Percentiles rank a stretch among this genome's conserved stretches.
These are phyloP conservation scores for Oryzias woworae DNA, from an alignment of 2,113 vertebrate genomes.

Conservation along the genomic window DNA sequence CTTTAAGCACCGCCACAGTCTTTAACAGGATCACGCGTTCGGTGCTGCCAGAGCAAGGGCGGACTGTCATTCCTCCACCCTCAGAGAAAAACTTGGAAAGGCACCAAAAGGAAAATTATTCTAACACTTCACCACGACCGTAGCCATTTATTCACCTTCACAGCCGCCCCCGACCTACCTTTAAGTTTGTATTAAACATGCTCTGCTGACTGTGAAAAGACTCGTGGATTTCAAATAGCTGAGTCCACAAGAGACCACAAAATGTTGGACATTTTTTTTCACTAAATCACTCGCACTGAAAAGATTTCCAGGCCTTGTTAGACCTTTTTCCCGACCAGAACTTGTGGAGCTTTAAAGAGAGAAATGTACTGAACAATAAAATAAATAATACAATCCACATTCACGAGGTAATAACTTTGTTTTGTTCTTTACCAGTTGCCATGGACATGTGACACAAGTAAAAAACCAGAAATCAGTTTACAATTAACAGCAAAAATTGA, in stretches of 20 bases:
- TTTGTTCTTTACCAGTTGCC: no score
- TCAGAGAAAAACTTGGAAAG: conserved; percentile 19
- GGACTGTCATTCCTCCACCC: background rate
- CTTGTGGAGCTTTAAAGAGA: no score
- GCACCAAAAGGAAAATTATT: conserved; percentile 25
- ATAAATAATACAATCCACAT: no score
- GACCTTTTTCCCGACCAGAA: no score
- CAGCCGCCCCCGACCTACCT: conserved; percentile 8
- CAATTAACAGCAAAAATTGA: no score
- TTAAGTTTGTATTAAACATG: conserved; percentile 33
- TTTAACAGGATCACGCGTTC: conserved; percentile 14
- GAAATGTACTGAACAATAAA: no score
- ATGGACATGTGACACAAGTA: no score
- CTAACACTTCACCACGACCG: background rate
- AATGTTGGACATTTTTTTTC: background rate
- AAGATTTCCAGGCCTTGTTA: no score
- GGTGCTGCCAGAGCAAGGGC: conserved; percentile 22
- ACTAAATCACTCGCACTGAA: no score
- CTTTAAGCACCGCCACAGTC: conserved; percentile 13
- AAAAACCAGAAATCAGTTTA: no score
- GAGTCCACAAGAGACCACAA: background rate
- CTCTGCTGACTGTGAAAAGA: conserved; percentile 17
- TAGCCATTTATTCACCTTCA: conserved; percentile 6
- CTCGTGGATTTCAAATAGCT: background rate
- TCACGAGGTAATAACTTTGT: no score